phyloP scores from a whole-genome alignment of 2,113 vertebrate species.

The Dendropsophus ebraccatus region DNA sequence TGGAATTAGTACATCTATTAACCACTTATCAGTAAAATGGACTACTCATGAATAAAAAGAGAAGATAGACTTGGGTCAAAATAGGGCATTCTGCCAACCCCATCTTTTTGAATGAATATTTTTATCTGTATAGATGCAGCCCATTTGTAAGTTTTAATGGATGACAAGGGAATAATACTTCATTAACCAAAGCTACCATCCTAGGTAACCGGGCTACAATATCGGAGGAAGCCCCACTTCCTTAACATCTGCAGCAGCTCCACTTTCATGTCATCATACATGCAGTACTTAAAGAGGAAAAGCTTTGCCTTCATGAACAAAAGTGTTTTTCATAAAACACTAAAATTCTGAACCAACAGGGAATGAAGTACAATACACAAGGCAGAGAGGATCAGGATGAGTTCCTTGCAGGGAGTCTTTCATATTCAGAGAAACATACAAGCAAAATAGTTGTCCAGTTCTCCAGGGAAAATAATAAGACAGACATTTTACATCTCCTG shows the following conservation, averaged over 20 bases:
- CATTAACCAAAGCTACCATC: constrained; percentile 16
- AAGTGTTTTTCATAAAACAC: constrained; percentile 32
- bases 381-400: constrained; percentile 34
- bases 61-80: too few species aligned
- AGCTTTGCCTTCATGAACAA: constrained; percentile 22
- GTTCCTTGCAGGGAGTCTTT: constrained; percentile 37
- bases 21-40: too few species aligned
- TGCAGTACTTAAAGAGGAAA: neutral
- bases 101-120: too few species aligned
- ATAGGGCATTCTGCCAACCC: too few species aligned
- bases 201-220: neutral
- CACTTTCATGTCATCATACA: neutral
- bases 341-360: constrained; percentile 18
- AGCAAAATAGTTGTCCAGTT: constrained; percentile 3
- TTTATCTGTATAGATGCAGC: too few species aligned
- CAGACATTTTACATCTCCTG: constrained; percentile 28
- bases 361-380: constrained; percentile 21
- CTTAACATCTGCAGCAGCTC: constrained; percentile 26
- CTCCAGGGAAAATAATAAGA: constrained; percentile 19
- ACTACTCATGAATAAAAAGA: too few species aligned
- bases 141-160: too few species aligned
- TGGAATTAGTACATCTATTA: too few species aligned
- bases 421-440: constrained; percentile 16
- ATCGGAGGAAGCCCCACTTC: constrained; percentile 16
- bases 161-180: too few species aligned